Percentiles rank a stretch among this genome's conserved stretches.
Conservation (phyloP, 2,113 vertebrate genomes). For the Salvelinus alpinus region DNA sequence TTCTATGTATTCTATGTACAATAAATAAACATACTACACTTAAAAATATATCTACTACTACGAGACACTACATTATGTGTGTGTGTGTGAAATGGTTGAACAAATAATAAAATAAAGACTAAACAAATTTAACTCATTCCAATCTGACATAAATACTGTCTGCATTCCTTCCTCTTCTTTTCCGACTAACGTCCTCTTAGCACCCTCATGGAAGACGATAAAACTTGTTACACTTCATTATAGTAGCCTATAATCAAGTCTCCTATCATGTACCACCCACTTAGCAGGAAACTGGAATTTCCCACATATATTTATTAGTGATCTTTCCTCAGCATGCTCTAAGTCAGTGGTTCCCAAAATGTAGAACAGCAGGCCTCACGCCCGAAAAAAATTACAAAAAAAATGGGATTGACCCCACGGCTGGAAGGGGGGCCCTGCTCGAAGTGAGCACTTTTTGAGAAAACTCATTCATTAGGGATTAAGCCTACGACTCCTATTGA, state of each 20-base stretch:
- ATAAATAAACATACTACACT: no score
- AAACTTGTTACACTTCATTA: conserved; percentile 36
- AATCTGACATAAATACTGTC: background rate
- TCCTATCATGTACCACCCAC: background rate
- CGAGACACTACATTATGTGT: no score
- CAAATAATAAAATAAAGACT: background rate
- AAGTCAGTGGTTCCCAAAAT: no score
- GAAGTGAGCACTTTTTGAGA: background rate
- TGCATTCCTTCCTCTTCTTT: background rate
- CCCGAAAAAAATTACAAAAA: no score
- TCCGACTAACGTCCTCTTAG: background rate
- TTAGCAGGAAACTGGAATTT: background rate
- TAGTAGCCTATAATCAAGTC: background rate
- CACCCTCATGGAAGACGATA: background rate
- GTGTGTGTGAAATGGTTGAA: background rate
- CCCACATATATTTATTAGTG: background rate
- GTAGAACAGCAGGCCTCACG: no score
- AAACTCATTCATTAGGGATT: no score
- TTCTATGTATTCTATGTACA: no score
- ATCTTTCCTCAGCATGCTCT: background rate
- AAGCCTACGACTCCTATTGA: background rate
- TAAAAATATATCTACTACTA: no score
- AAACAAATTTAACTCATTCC: background rate
- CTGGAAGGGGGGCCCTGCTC: no score
- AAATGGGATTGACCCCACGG: no score